Evolutionary conservation across 1,140 invertebrate species (phyloP).

Genomic region (Dysdera silvatica): DNA sequence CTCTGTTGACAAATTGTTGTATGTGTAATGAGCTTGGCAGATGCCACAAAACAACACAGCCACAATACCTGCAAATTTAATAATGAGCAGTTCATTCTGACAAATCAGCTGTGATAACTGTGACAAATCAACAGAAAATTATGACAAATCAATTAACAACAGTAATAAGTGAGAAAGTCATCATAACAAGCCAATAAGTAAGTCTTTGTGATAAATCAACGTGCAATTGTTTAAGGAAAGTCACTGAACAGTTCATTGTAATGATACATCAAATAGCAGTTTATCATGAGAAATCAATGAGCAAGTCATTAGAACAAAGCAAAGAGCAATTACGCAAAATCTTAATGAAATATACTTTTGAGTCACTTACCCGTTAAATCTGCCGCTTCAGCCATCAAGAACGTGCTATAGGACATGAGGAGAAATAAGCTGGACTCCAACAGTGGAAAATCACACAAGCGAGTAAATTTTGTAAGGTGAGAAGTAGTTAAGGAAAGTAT

Average conservation of each 20-base stretch:
- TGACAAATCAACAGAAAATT: too few relatives aligned
- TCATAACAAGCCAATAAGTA: too few relatives aligned
- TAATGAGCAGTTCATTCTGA: too few relatives aligned
- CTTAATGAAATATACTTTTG: neutral
- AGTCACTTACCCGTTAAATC: slow-evolving; percentile 73
- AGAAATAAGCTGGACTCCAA: slow-evolving; percentile 93
- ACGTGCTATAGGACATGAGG: slow-evolving; percentile 95
- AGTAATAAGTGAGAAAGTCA: too few relatives aligned
- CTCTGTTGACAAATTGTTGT: slow-evolving; percentile 84
- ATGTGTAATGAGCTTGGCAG: slow-evolving; percentile 98
- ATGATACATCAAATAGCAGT: too few relatives aligned
- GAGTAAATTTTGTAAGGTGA: slow-evolving; percentile 90
- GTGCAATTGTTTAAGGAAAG: too few relatives aligned
- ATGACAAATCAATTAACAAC: too few relatives aligned
- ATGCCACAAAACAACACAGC: slow-evolving; percentile 97
- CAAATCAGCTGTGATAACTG: too few relatives aligned
- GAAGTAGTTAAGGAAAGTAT: slow-evolving; percentile 43
- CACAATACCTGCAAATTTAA: slow-evolving; percentile 86
- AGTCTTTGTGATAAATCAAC: too few relatives aligned
- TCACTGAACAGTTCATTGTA: too few relatives aligned
- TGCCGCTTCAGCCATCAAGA: slow-evolving; percentile 88
- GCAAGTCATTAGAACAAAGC: neutral
- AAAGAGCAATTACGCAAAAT: slow-evolving; percentile 10
- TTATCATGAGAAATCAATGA: too few relatives aligned
- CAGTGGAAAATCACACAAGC: slow-evolving; percentile 87